Conservation (phyloP, 2,113 vertebrate genomes). For the Callithrix jacchus region DNA sequence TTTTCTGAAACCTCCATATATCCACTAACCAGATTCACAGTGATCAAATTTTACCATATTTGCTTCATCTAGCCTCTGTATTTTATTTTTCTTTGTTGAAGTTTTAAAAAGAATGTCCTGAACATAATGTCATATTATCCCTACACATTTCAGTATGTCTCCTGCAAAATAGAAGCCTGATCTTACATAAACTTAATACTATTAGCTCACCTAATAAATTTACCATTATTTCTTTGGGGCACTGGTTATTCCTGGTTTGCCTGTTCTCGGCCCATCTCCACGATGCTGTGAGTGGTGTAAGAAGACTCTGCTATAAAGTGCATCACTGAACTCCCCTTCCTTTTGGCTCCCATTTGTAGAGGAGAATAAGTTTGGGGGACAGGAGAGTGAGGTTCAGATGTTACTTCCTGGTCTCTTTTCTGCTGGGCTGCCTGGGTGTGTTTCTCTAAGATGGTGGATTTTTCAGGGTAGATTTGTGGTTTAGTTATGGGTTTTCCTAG, state of each 20-base stretch:
- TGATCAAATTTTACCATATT: background rate
- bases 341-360: background rate
- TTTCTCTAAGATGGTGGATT: background rate
- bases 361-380: background rate
- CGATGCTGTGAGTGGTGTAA: background rate
- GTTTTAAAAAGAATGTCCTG: background rate
- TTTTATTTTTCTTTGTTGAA: background rate
- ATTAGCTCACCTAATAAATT: background rate
- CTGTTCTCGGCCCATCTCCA: background rate
- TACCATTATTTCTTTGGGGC: background rate
- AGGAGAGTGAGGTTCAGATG: background rate
- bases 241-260: background rate
- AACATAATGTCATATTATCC: background rate
- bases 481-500: background rate
- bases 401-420: background rate
- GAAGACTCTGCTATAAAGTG: background rate
- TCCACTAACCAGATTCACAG: background rate
- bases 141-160: background rate
- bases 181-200: background rate
- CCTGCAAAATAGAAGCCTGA: background rate
- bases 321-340: background rate
- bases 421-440: background rate
- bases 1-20: background rate
- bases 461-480: background rate
- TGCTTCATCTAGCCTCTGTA: background rate